Evolutionary conservation across 2,888 invertebrate genomes (phyloP), one percentile per base, ranked within the genome.

Genomic region (Margaritifera margaritifera): DNA sequence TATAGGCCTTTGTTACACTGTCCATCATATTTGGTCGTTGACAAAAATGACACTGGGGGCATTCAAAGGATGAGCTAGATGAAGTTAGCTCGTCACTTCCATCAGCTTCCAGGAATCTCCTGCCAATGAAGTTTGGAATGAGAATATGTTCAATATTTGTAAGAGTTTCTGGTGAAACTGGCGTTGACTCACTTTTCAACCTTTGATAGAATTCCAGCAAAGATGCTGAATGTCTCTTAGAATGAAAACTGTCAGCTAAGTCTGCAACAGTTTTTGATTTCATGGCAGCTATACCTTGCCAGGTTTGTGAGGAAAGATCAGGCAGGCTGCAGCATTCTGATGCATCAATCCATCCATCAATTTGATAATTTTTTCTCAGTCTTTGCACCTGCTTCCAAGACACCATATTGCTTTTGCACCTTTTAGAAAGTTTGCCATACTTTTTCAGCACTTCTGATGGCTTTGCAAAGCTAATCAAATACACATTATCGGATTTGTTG

Each of bases 201-300:
- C 84, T 72, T 72, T 86, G 86, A 71, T 85, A 86, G 63, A 86
- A 76, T 61, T 86, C 86, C 55, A 86, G 66, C 15, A 86, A 61
- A 54, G 84, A 84, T 0, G 84, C 82, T 0, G 85, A 84, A 64
- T 84, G 84, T 57, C 84, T 71, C 68, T 84, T 83, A 42, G 75
- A 75, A 67, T 84, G 83, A 70, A 84, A 84, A 69, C 84, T 83
- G 52, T 82, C 77, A 50, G 80, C 81, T 54, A 82, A 73, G 22
- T 77, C 80, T 31, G 80, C 67, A 51, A 79, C 57, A 59, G 78
- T 75, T 6, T 74, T 68, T 61, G 76, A 75, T 54, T 75, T 75
- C 58, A 71, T 65, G 3, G 77, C 72, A 15, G 79, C 71, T 42
- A 79, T 69, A 60, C 74, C 77, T 53, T 77, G 73, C 79, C 82